Conservation (phyloP, 1,140 invertebrate genomes). For the Leucophenga varia region DNA sequence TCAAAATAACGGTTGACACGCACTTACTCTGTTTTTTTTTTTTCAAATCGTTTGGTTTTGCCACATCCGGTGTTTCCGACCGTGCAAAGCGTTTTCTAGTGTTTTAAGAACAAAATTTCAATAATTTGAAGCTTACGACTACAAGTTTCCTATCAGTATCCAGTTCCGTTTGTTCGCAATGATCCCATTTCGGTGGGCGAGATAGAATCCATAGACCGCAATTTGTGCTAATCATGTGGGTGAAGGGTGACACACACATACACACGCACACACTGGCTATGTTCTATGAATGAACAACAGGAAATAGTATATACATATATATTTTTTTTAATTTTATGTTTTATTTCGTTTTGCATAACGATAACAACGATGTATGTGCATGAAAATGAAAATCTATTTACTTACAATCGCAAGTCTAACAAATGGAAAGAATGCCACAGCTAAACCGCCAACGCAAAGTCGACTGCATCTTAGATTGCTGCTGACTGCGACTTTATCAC, state of each 20-base stretch:
- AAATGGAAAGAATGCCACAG: background rate
- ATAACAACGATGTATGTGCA: too few species aligned
- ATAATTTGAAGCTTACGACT: too few species aligned
- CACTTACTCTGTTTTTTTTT: too few species aligned
- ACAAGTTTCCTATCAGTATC: slow-evolving; percentile 5
- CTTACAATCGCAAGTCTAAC: background rate
- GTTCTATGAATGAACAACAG: slow-evolving; percentile 18
- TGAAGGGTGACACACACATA: slow-evolving; percentile 38
- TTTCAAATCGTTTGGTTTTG: slow-evolving; percentile 5
- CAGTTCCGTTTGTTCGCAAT: slow-evolving; percentile 13
- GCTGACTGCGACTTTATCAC: too few species aligned
- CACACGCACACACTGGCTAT: slow-evolving; percentile 27
- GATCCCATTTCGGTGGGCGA: slow-evolving; percentile 5
- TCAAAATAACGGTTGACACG: too few species aligned
- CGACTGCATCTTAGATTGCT: too few species aligned
- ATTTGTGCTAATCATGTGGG: slow-evolving; percentile 35
- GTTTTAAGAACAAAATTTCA: too few species aligned
- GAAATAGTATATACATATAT: background rate
- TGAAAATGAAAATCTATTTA: slow-evolving; percentile 3
- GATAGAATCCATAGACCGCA: slow-evolving; percentile 32
- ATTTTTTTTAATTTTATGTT: too few species aligned
- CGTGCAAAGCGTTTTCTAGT: too few species aligned
- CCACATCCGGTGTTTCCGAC: too few species aligned
- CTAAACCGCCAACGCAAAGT: too few species aligned
- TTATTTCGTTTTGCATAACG: too few species aligned